Evolutionary conservation across 53 echinoderm and acorn worm species (phyloP), one percentile per base, ranked within the genome.

Genomic region (Luidia sarsii): DNA sequence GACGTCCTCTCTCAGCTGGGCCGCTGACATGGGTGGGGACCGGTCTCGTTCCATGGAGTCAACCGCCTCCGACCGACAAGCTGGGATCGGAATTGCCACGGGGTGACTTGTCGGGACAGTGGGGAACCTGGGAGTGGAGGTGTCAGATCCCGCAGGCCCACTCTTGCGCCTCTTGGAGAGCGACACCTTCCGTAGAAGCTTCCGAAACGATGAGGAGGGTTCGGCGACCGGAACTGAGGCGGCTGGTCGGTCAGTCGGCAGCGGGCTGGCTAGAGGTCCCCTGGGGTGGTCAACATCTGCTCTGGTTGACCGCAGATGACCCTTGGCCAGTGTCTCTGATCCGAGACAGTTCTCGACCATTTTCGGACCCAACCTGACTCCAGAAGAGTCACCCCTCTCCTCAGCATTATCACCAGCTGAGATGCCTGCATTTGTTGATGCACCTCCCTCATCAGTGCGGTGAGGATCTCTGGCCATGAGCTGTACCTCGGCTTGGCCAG

Each of bases 401-500:
- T n/a, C n/a, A n/a, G n/a, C n/a, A n/a, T n/a, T n/a, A n/a, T n/a
- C n/a, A n/a, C n/a, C n/a, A n/a, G n/a, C n/a, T n/a, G n/a, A n/a
- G n/a, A n/a, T n/a, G n/a, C n/a, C n/a, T n/a, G n/a, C n/a, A n/a
- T n/a, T n/a, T n/a, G n/a, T n/a, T n/a, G n/a, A n/a, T 38, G 38
- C 11, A 28, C 53, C 53, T 50, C 39, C 53, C 4, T 67, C 66
- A 31, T 41, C 56, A 8, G 63, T 5, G 49, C 70, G 71, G 35
- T 83, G 83, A 45, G 33, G 19, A n/a, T 71, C 83, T 60, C 70
- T 60, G 31, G 48, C 83, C 19, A 36, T 62, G 50, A 71, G 37
- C 4, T 49, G 83, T 18, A 46, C 25, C 18, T 71, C 49, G 22
- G 24, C n/a, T 60, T 70, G 59, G 16, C 56, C 56, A 8, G 46